Evolutionary conservation across 2,888 invertebrate genomes (phyloP).

Genomic region (Parnassius smintheus): DNA sequence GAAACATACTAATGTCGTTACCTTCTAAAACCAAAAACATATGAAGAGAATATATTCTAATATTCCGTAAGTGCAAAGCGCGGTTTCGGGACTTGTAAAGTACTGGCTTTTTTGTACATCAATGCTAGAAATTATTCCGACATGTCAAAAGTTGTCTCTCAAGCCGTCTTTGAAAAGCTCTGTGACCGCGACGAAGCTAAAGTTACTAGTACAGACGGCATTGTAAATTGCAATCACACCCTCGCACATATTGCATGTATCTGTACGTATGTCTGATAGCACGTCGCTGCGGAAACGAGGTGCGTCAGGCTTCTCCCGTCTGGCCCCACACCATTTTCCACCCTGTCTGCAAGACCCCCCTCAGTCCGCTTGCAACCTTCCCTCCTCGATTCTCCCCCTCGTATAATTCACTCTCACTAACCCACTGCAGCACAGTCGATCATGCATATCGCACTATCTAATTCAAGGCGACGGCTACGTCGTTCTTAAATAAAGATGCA

Average conservation of each 20-base stretch:
- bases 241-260: slow-evolving; percentile 44
- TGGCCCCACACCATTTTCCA: slow-evolving; percentile 68
- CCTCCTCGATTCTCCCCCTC: slow-evolving; percentile 39
- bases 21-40: too few species aligned
- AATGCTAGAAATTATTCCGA: slow-evolving; percentile 13
- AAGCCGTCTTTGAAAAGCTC: slow-evolving; percentile 15
- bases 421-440: slow-evolving; percentile 78
- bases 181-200: slow-evolving; percentile 29
- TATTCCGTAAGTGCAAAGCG: too few species aligned
- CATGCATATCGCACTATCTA: slow-evolving; percentile 70
- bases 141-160: slow-evolving; percentile 14
- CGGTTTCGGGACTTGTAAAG: too few species aligned
- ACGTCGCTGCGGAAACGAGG: slow-evolving; percentile 70
- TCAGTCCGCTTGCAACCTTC: slow-evolving; percentile 36
- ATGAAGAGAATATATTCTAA: too few species aligned
- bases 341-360: slow-evolving; percentile 65
- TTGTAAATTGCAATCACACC: slow-evolving; percentile 54
- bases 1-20: too few species aligned
- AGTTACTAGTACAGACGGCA: slow-evolving; percentile 46
- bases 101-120: neutral
- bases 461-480: slow-evolving; percentile 60
- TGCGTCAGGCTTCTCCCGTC: slow-evolving; percentile 75
- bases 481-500: slow-evolving; percentile 6
- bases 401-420: slow-evolving; percentile 81
- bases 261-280: slow-evolving; percentile 52